Percentiles rank a stretch among this genome's conserved stretches.
phyloP scores from a whole-genome alignment of 2,888 invertebrate genomes.

The Cryptosula pallasiana region DNA sequence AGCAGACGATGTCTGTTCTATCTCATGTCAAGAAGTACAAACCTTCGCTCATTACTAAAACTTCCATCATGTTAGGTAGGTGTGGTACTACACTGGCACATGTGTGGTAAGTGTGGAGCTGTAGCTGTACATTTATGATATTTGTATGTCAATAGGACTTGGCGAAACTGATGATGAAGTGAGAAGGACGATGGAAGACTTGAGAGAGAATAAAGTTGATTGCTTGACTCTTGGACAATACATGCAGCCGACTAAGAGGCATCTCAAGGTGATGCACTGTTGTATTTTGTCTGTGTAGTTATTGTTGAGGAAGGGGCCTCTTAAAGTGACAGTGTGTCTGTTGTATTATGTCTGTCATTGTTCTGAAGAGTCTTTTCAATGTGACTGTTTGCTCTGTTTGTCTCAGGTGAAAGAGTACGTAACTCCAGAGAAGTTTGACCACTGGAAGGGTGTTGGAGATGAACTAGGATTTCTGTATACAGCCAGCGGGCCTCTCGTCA shows the following conservation, averaged over 20 bases:
- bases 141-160: slow-evolving; percentile 57
- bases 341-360: background rate
- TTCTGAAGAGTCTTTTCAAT: background rate
- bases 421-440: slow-evolving; percentile 82
- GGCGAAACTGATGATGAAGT: slow-evolving; percentile 58
- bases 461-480: slow-evolving; percentile 89
- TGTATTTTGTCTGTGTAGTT: too few species aligned
- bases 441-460: slow-evolving; percentile 77
- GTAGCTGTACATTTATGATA: too few species aligned
- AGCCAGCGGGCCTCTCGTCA: slow-evolving; percentile 92
- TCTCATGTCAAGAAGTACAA: slow-evolving; percentile 74
- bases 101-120: too few species aligned
- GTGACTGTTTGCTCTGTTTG: background rate
- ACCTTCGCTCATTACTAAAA: slow-evolving; percentile 84
- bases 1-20: slow-evolving; percentile 80
- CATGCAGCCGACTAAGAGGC: slow-evolving; percentile 97
- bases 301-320: too few species aligned
- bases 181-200: slow-evolving; percentile 77
- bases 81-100: background rate
- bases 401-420: slow-evolving; percentile 88
- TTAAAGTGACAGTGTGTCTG: too few species aligned
- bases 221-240: slow-evolving; percentile 96
- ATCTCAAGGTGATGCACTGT: slow-evolving; percentile 65
- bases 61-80: slow-evolving; percentile 88
- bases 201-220: slow-evolving; percentile 75